phyloP scores from a whole-genome alignment of 2,888 invertebrate species.

The Ornithoptera priamus region DNA sequence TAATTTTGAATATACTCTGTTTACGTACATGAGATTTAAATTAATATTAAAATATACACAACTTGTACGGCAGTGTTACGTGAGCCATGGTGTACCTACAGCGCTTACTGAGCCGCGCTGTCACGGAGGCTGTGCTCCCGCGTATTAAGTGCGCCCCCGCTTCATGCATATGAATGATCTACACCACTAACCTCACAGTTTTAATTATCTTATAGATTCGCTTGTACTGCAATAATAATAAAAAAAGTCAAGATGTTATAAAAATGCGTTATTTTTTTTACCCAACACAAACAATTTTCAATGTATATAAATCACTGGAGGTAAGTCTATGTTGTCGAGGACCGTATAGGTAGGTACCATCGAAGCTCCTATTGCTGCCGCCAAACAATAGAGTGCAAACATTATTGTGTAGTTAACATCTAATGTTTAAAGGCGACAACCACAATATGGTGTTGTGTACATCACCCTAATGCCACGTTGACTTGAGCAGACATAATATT shows the following conservation, averaged over 20 bases:
- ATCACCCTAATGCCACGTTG: too few species aligned
- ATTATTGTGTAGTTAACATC: too few species aligned
- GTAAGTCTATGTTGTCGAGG: too few species aligned
- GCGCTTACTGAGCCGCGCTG: slow-evolving; percentile 66
- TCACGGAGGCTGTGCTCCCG: slow-evolving; percentile 51
- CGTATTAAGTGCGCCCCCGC: slow-evolving; percentile 30
- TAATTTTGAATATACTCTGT: slow-evolving; percentile 33
- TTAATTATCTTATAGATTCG: slow-evolving; percentile 21
- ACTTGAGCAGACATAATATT: too few species aligned
- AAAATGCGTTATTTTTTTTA: neutral
- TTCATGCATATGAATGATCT: slow-evolving; percentile 53
- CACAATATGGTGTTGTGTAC: too few species aligned
- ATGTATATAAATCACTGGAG: too few species aligned
- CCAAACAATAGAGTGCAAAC: too few species aligned
- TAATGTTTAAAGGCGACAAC: too few species aligned
- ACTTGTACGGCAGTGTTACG: slow-evolving; percentile 66
- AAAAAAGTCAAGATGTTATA: neutral
- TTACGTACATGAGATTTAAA: slow-evolving; percentile 61
- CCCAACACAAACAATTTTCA: neutral
- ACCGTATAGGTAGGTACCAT: too few species aligned
- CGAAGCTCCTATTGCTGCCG: too few species aligned
- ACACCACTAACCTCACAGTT: slow-evolving; percentile 22
- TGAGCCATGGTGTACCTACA: slow-evolving; percentile 73
- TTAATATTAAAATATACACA: slow-evolving; percentile 71
- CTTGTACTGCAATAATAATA: neutral